Evolutionary conservation across 2,888 invertebrate species (phyloP).

Genomic region (Hydrotaea cyrtoneurina): DNA sequence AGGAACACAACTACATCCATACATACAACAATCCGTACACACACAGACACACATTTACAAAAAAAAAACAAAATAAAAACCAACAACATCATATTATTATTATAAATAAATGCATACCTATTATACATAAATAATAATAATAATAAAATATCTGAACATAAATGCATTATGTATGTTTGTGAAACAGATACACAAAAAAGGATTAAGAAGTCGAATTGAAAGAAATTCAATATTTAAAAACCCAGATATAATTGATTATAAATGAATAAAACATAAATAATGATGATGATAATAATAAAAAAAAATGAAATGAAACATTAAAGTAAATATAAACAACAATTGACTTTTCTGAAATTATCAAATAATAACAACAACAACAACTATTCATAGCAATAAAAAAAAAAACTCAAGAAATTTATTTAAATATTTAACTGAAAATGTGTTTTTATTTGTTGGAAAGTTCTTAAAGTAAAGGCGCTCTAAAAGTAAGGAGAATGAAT

Average conservation of each 20-base stretch:
- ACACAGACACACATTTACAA: conserved; percentile 22
- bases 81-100: not conserved
- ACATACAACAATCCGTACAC: conserved; percentile 15
- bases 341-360: conserved; percentile 66
- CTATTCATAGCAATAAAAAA: conserved; percentile 67
- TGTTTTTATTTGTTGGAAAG: conserved; percentile 42
- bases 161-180: conserved; percentile 12
- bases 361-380: conserved; percentile 37
- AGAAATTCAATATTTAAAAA: conserved; percentile 37
- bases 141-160: conserved; percentile 31
- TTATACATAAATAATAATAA: conserved; percentile 25
- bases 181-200: conserved; percentile 46
- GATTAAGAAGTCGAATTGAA: conserved; percentile 25
- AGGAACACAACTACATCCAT: not conserved
- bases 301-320: conserved; percentile 32
- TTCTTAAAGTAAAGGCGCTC: no score
- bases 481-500: no score
- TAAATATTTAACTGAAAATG: conserved; percentile 55
- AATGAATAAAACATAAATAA: conserved; percentile 30
- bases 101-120: conserved; percentile 17
- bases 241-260: conserved; percentile 31
- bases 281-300: no score
- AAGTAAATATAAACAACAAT: conserved; percentile 52
- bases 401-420: conserved; percentile 58
- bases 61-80: no score